These are phyloP conservation scores for Falco concolor DNA, from an alignment of 2,797 vertebrate genomes.

Conservation along the genomic window DNA sequence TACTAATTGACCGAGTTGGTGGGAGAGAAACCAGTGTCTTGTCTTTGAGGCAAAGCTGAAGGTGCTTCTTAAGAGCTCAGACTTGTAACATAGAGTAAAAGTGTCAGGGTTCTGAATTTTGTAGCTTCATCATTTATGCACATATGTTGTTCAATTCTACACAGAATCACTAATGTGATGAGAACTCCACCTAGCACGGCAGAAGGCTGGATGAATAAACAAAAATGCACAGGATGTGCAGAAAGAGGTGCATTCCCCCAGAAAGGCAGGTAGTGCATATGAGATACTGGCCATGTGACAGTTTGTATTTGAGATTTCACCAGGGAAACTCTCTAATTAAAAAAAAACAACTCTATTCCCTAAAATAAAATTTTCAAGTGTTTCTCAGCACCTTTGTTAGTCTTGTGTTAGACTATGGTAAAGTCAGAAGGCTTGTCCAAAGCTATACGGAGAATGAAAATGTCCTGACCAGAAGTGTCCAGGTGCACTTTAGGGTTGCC, in stretches of 20 bases:
- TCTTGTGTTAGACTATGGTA: not conserved
- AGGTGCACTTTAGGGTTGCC: not conserved
- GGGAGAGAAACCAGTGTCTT: not conserved
- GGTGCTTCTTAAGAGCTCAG: not conserved
- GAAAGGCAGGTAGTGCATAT: not conserved
- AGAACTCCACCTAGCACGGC: not conserved
- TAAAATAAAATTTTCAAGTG: not conserved
- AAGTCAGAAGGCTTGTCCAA: not conserved
- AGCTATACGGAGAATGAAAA: not conserved
- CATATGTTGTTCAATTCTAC: not conserved
- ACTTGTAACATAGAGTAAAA: rapidly evolving
- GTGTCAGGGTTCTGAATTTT: not conserved
- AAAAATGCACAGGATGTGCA: not conserved
- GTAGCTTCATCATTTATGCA: not conserved
- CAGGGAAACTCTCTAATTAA: not conserved
- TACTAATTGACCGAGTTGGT: rapidly evolving
- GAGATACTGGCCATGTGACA: not conserved
- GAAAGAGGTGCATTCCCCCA: not conserved
- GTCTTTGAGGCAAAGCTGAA: not conserved
- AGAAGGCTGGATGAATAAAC: not conserved
- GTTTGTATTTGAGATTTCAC: not conserved
- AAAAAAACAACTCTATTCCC: not conserved
- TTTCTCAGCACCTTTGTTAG: not conserved
- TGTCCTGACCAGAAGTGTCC: not conserved
- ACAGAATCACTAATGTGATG: not conserved